phyloP scores from a whole-genome alignment of 2,797 vertebrate genomes.

The Notolabrus celidotus region DNA sequence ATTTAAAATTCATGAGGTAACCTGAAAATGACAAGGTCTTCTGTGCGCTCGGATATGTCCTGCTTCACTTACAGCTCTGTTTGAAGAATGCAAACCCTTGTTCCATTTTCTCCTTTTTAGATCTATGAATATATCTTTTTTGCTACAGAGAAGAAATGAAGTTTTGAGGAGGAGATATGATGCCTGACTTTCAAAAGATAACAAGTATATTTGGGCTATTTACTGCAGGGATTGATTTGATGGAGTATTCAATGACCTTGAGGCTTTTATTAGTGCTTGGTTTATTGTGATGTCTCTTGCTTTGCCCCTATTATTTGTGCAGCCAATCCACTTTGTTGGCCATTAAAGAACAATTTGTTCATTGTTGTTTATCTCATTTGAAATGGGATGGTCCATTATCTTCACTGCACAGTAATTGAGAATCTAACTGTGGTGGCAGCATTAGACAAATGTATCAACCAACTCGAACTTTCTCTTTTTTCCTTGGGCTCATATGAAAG shows the following conservation, averaged over 20 bases:
- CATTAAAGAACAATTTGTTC: constrained; percentile 61
- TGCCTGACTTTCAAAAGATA: constrained; percentile 17
- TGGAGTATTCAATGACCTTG: constrained; percentile 24
- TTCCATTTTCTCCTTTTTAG: background rate
- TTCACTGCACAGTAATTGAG: constrained; percentile 35
- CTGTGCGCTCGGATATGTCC: constrained; percentile 17
- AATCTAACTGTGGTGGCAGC: constrained; percentile 43
- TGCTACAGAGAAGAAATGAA: background rate
- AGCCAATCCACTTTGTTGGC: constrained; percentile 42
- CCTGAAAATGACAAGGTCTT: constrained; percentile 67
- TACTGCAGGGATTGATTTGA: constrained; percentile 25
- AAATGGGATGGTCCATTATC: constrained; percentile 49
- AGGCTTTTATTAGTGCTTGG: constrained; percentile 34
- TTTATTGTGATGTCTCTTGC: constrained; percentile 46
- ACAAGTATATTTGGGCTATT: constrained; percentile 16
- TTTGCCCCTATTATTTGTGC: constrained; percentile 21
- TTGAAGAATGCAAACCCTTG: constrained; percentile 19
- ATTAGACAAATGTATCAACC: constrained; percentile 38
- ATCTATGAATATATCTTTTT: background rate
- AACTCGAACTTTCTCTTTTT: background rate
- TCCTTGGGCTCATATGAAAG: background rate
- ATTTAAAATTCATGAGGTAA: constrained; percentile 76
- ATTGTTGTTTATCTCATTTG: constrained; percentile 58
- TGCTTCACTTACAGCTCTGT: constrained; percentile 29
- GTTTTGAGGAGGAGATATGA: constrained; percentile 4